phyloP scores from a whole-genome alignment of 1,140 invertebrate species.

The Colletes latitarsis region DNA sequence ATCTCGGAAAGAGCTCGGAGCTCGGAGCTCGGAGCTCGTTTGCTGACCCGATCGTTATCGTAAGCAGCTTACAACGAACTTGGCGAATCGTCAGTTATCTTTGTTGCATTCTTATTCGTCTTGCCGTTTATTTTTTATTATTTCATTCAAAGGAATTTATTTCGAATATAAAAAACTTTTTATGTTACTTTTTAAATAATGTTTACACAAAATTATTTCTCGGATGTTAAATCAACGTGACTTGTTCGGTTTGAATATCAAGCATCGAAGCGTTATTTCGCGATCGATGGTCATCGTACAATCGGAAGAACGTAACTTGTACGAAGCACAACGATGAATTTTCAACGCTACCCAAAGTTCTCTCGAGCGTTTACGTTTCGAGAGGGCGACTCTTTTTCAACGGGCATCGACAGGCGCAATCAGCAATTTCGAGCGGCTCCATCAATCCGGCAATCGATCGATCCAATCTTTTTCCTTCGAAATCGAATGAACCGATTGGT shows the following conservation, averaged over 20 bases:
- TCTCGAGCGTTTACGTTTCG: slow-evolving; percentile 8
- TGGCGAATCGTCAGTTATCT: slow-evolving; percentile 36
- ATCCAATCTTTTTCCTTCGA: slow-evolving; percentile 17
- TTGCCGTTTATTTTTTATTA: not conserved
- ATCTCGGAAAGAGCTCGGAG: not conserved
- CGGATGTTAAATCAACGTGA: no score
- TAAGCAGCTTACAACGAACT: slow-evolving; percentile 22
- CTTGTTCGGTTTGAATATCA: no score
- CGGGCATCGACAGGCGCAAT: not conserved
- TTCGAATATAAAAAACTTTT: no score
- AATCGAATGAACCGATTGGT: not conserved
- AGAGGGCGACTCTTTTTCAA: not conserved
- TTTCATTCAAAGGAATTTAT: no score
- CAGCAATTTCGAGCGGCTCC: not conserved
- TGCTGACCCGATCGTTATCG: slow-evolving; percentile 28
- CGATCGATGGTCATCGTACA: not conserved
- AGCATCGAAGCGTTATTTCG: no score
- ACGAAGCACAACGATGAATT: not conserved
- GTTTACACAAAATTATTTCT: no score
- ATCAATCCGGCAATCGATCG: slow-evolving; percentile 7
- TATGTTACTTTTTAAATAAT: no score
- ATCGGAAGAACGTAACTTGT: not conserved
- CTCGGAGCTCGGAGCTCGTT: not conserved
- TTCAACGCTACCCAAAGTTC: not conserved
- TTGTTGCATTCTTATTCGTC: not conserved